phyloP scores from a whole-genome alignment of 2,888 invertebrate genomes.

The Latheticus oryzae region DNA sequence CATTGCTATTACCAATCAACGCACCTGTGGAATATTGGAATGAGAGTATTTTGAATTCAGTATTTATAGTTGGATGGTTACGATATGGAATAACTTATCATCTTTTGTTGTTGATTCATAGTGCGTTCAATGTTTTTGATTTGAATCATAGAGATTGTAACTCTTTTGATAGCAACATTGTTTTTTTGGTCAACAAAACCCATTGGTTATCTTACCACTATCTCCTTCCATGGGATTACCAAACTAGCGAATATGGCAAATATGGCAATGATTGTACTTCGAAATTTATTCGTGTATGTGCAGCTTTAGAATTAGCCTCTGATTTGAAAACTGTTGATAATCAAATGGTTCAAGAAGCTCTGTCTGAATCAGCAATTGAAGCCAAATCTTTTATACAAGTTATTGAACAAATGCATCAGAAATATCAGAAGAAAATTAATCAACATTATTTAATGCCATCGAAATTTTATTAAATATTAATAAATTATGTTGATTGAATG shows the following conservation, averaged over 20 bases:
- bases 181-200: constrained; percentile 79
- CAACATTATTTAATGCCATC: constrained; percentile 49
- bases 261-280: constrained; percentile 78
- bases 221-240: constrained; percentile 81
- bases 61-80: constrained; percentile 77
- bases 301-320: constrained; percentile 75
- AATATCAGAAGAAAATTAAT: constrained; percentile 65
- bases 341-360: constrained; percentile 72
- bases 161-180: constrained; percentile 78
- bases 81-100: constrained; percentile 75
- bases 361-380: constrained; percentile 70
- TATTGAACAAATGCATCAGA: constrained; percentile 66
- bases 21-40: constrained; percentile 84
- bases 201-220: constrained; percentile 89
- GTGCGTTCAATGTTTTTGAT: constrained; percentile 79
- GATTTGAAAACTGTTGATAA: constrained; percentile 75
- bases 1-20: constrained; percentile 78
- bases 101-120: constrained; percentile 79
- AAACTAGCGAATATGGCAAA: constrained; percentile 83
- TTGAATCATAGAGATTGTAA: constrained; percentile 76
- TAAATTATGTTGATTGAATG: too few species aligned
- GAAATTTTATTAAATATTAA: constrained; percentile 18
- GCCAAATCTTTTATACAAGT: constrained; percentile 71
- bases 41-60: constrained; percentile 72
- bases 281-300: constrained; percentile 76